Evolutionary conservation across 2,797 vertebrate species (phyloP).

Genomic region (Squalus acanthias): DNA sequence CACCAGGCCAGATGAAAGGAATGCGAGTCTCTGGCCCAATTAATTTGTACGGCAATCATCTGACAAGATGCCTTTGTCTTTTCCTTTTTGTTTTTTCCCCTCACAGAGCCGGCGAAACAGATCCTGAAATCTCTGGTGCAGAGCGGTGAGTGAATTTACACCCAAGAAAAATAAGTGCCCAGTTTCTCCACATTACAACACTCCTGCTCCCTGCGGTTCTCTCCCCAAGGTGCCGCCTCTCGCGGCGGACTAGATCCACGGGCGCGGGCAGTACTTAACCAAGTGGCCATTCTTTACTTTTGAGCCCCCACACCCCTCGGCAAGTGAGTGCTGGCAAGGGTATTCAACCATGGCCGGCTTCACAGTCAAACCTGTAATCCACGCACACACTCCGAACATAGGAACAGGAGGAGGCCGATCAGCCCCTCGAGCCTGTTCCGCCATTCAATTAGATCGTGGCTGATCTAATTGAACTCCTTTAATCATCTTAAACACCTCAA

Average conservation of each 20-base stretch:
- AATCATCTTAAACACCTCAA: not conserved
- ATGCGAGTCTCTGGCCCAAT: not conserved
- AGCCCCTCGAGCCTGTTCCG: not conserved
- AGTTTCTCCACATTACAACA: too few species aligned
- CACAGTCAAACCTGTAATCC: not conserved
- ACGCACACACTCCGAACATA: not conserved
- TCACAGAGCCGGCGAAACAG: conserved; percentile 74
- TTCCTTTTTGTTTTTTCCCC: conserved; percentile 16
- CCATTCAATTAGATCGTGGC: not conserved
- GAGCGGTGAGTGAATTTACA: conserved; percentile 23
- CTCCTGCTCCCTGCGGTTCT: not conserved
- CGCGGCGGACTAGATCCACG: not conserved
- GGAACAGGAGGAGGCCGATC: not conserved
- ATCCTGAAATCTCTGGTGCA: conserved; percentile 48
- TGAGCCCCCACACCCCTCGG: not conserved
- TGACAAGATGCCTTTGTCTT: not conserved
- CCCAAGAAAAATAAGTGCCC: not conserved
- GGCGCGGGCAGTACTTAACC: not conserved
- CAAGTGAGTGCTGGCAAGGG: not conserved
- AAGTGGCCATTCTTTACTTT: not conserved
- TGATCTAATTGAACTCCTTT: not conserved
- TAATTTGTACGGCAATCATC: not conserved
- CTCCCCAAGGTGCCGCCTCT: not conserved
- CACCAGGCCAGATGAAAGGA: not conserved
- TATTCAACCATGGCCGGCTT: not conserved